Percentiles rank a stretch among this genome's conserved stretches.
Evolutionary conservation across 1,140 invertebrate species (phyloP).

Genomic region (Drosophila littoralis): DNA sequence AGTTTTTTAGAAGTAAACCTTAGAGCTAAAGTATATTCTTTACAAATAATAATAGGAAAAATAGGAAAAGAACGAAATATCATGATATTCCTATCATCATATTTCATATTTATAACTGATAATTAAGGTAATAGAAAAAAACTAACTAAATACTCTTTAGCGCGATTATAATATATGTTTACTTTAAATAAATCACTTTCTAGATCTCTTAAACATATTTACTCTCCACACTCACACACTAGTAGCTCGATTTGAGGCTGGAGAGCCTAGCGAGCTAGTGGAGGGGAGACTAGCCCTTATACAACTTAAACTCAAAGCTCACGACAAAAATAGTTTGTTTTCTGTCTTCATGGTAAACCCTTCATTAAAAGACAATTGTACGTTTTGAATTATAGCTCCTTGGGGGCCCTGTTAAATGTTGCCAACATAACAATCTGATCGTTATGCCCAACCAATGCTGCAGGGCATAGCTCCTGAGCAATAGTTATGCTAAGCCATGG

Average conservation of each 20-base stretch:
- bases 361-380: slow-evolving; percentile 51
- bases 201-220: neutral
- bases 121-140: too few species aligned
- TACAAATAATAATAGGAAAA: too few species aligned
- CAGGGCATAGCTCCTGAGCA: slow-evolving; percentile 13
- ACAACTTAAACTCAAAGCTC: slow-evolving; percentile 9
- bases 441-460: slow-evolving; percentile 1
- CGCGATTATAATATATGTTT: too few species aligned
- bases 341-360: slow-evolving; percentile 5
- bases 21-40: too few species aligned
- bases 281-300: neutral
- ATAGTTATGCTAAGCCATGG: neutral
- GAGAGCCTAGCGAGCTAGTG: too few species aligned
- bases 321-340: slow-evolving; percentile 11
- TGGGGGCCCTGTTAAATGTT: slow-evolving; percentile 23
- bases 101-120: too few species aligned
- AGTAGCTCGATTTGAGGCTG: neutral
- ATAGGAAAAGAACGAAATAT: too few species aligned
- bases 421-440: slow-evolving; percentile 28
- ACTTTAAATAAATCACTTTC: neutral
- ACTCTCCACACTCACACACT: slow-evolving; percentile 5
- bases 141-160: neutral
- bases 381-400: slow-evolving; percentile 35
- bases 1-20: too few species aligned
- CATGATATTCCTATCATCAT: too few species aligned